phyloP scores from a whole-genome alignment of 2,888 invertebrate genomes.

The Acrocera orbiculus region DNA sequence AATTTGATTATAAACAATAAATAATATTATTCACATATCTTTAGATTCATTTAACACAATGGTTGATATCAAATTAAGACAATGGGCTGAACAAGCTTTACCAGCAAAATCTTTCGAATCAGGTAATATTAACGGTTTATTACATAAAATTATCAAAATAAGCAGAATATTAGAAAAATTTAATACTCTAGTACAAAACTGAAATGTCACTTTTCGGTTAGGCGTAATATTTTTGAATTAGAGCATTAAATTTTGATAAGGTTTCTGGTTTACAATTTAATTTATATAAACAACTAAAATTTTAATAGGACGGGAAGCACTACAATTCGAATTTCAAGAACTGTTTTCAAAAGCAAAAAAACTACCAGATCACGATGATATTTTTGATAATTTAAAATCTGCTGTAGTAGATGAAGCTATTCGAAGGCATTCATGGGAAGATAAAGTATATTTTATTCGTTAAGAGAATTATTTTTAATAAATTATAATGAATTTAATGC shows the following conservation, averaged over 20 bases:
- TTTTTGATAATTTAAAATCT: conserved; percentile 77
- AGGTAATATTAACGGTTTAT: too few species aligned
- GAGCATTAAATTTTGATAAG: too few species aligned
- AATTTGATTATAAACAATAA: too few species aligned
- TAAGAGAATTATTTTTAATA: conserved; percentile 6
- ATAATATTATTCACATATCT: too few species aligned
- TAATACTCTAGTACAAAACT: too few species aligned
- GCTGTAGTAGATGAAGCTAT: conserved; percentile 80
- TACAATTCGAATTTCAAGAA: conserved; percentile 52
- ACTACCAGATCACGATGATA: conserved; percentile 61
- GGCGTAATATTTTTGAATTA: too few species aligned
- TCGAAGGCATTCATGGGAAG: conserved; percentile 82
- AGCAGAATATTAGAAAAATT: too few species aligned
- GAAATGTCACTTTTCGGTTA: too few species aligned
- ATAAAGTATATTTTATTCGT: conserved; percentile 66
- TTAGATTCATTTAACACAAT: conserved; percentile 72
- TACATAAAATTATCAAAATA: too few species aligned
- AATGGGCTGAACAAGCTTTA: conserved; percentile 87
- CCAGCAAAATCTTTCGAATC: conserved; percentile 72
- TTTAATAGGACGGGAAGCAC: conserved; percentile 51
- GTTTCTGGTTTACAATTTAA: too few species aligned
- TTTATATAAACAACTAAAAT: too few species aligned
- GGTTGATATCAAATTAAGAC: conserved; percentile 85
- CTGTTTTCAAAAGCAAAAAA: conserved; percentile 48
- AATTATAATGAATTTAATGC: conserved; percentile 33